Evolutionary conservation across 2,113 vertebrate species (phyloP).

Genomic region (Labrus mixtus): DNA sequence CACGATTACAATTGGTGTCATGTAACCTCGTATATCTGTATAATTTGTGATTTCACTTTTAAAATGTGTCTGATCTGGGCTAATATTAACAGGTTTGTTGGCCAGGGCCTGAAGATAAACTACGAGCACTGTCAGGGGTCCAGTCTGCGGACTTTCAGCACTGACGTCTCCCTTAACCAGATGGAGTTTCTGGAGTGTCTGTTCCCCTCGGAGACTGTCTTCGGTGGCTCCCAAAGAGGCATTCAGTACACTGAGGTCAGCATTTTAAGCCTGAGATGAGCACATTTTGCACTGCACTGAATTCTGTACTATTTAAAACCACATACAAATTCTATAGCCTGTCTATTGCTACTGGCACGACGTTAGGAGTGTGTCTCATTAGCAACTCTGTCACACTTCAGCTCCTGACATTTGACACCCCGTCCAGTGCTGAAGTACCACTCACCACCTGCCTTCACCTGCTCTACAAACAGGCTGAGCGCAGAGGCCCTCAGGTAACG

Average conservation of each 20-base stretch:
- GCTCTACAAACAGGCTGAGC: conserved; percentile 93
- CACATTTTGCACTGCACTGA: conserved; percentile 14
- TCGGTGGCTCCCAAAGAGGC: conserved; percentile 81
- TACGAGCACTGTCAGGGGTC: conserved; percentile 93
- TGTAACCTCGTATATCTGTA: not conserved
- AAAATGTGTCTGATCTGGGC: conserved; percentile 32
- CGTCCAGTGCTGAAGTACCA: conserved; percentile 75
- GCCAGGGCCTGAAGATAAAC: conserved; percentile 89
- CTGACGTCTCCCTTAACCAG: conserved; percentile 89
- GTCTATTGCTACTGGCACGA: conserved; percentile 16
- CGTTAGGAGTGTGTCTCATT: conserved; percentile 20
- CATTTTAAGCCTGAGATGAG: conserved; percentile 17
- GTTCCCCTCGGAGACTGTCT: conserved; percentile 88
- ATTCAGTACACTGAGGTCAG: conserved; percentile 94
- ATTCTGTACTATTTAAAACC: conserved; percentile 13
- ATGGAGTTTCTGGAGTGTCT: conserved; percentile 96
- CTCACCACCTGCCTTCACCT: conserved; percentile 90
- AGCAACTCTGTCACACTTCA: conserved; percentile 74
- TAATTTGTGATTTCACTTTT: not conserved
- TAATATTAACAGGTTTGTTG: conserved; percentile 87
- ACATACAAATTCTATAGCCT: not conserved
- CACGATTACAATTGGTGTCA: not conserved
- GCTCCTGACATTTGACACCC: conserved; percentile 91
- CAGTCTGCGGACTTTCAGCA: conserved; percentile 86
- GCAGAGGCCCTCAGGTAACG: conserved; percentile 93